A percentile compares a stretch with the other conserved stretches of the same genome.
These are phyloP conservation scores for Thamnophis elegans DNA, from an alignment of 2,797 vertebrate genomes.

Conservation along the genomic window DNA sequence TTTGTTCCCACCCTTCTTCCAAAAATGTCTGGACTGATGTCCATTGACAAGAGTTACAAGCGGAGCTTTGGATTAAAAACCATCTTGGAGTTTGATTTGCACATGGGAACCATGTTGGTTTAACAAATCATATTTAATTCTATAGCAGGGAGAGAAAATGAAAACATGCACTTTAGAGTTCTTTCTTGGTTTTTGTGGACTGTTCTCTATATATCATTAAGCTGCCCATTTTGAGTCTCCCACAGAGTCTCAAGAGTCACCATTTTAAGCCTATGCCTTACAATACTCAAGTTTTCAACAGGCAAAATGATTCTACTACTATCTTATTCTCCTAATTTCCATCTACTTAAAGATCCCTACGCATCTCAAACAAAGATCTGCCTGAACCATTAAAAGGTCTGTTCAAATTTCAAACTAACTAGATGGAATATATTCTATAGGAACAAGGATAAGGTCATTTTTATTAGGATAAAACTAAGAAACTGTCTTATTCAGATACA, in stretches of 20 bases:
- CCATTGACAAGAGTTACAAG: not conserved
- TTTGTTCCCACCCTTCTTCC: not conserved
- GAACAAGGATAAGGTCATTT: constrained; percentile 34
- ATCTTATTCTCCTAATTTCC: constrained; percentile 48
- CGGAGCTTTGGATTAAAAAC: not conserved
- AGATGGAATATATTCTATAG: constrained; percentile 48
- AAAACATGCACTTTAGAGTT: constrained; percentile 36
- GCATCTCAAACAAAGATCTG: constrained; percentile 44
- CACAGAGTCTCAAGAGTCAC: not conserved
- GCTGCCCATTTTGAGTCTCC: not conserved
- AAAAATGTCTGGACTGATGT: not conserved
- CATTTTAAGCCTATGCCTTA: constrained; percentile 21
- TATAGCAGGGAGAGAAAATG: constrained; percentile 13
- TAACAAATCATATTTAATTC: not conserved
- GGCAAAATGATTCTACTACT: constrained; percentile 33
- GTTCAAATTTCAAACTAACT: constrained; percentile 62
- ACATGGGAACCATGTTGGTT: not conserved
- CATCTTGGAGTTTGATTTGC: not conserved
- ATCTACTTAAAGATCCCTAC: constrained; percentile 46
- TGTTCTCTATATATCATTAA: constrained; percentile 28
- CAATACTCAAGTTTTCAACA: constrained; percentile 8
- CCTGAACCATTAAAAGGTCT: constrained; percentile 13
- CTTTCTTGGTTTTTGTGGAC: constrained; percentile 23
- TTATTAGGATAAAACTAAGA: constrained; percentile 42
- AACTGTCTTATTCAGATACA: not conserved